phyloP scores from a whole-genome alignment of 2,113 vertebrate genomes.

The Leptosomus discolor region DNA sequence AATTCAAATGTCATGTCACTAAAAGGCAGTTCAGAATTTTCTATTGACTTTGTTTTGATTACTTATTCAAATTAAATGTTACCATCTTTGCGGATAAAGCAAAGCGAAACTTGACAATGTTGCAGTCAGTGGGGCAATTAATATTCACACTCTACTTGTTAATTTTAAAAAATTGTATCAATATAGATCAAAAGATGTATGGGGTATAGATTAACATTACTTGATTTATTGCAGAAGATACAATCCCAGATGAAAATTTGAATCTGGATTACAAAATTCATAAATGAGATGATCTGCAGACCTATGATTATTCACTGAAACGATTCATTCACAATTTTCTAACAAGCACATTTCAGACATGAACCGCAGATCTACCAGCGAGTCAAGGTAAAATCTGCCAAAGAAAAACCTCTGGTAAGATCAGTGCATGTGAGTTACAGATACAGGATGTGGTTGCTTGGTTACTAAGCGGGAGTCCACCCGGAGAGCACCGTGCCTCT shows the following conservation, averaged over 20 bases:
- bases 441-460: slow-evolving; percentile 4
- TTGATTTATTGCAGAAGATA: background rate
- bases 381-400: background rate
- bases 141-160: background rate
- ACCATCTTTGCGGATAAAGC: background rate
- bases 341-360: background rate
- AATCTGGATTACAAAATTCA: background rate
- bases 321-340: background rate
- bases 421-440: background rate
- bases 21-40: background rate
- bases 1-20: background rate
- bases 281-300: background rate
- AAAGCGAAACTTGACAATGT: background rate
- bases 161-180: background rate
- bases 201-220: background rate
- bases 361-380: background rate
- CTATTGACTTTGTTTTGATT: background rate
- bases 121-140: background rate
- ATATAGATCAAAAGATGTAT: background rate
- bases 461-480: background rate
- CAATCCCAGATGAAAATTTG: background rate
- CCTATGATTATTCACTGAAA: background rate
- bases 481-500: background rate
- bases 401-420: background rate
- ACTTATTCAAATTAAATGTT: background rate